Evolutionary conservation across 2,113 vertebrate species (phyloP).

Genomic region (Triplophysa tibetana): DNA sequence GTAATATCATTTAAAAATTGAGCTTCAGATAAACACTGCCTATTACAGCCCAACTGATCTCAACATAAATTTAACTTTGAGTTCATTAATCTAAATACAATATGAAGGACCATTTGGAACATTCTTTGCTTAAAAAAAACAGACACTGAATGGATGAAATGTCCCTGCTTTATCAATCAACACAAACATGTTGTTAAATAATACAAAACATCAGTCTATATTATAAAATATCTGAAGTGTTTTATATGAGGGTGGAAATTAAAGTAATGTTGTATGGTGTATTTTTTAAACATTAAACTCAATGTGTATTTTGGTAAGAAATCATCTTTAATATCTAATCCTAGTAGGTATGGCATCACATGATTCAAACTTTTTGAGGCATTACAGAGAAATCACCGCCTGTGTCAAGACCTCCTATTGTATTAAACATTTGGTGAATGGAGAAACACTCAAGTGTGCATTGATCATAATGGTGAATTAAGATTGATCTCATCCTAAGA

Average conservation of each 20-base stretch:
- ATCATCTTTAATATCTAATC: background rate
- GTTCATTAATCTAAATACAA: background rate
- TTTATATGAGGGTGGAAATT: too few species aligned
- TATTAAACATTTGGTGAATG: background rate
- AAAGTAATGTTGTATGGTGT: background rate
- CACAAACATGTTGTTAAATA: background rate
- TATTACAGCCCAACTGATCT: background rate
- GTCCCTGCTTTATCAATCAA: background rate
- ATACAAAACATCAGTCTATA: background rate
- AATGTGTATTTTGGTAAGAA: background rate
- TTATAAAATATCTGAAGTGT: background rate
- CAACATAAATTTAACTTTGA: too few species aligned
- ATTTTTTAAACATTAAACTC: too few species aligned
- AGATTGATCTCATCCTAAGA: conserved; percentile 51
- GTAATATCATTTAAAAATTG: background rate
- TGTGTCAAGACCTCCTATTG: background rate
- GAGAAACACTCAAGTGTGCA: background rate
- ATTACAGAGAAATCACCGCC: background rate
- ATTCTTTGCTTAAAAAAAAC: background rate
- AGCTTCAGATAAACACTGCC: background rate
- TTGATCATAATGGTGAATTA: background rate
- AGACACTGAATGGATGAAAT: background rate
- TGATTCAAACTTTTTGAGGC: background rate
- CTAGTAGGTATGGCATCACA: background rate
- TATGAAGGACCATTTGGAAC: background rate